phyloP scores from a whole-genome alignment of 2,797 vertebrate genomes.

The Lycodopsis pacificus region DNA sequence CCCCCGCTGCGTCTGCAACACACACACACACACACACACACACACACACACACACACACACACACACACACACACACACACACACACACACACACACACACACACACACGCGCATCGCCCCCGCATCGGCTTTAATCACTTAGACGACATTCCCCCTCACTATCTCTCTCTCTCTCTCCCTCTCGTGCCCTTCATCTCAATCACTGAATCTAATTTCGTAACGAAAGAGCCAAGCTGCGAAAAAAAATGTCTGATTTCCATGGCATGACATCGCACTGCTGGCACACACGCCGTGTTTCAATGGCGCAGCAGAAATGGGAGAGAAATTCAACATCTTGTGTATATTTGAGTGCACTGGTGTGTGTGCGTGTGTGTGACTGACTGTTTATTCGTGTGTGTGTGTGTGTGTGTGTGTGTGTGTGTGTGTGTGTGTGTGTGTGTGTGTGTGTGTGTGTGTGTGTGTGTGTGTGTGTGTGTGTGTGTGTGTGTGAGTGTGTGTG shows the following conservation, averaged over 20 bases:
- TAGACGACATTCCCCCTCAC: conserved; percentile 59
- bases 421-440: too few relatives aligned
- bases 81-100: conserved; percentile 30
- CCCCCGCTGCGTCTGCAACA: conserved; percentile 51
- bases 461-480: too few relatives aligned
- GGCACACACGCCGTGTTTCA: conserved; percentile 18
- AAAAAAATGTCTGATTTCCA: conserved; percentile 43
- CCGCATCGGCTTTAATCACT: conserved; percentile 68
- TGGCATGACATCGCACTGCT: conserved; percentile 18
- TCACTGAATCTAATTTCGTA: conserved; percentile 47
- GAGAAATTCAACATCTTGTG: conserved; percentile 2
- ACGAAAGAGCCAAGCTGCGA: conserved; percentile 24
- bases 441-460: background rate
- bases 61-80: too few relatives aligned
- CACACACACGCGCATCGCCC: conserved; percentile 23
- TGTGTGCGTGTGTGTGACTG: background rate
- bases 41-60: too few relatives aligned
- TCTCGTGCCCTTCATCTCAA: conserved; percentile 48
- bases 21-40: background rate
- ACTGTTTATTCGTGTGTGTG: too few relatives aligned
- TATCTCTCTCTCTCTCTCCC: conserved; percentile 17
- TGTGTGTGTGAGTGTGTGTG: too few relatives aligned
- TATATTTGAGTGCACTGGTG: background rate
- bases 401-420: too few relatives aligned
- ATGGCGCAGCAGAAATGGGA: conserved; percentile 10